These are phyloP conservation scores for Lycocorax pyrrhopterus DNA, from an alignment of 2,113 vertebrate genomes.

Conservation along the genomic window DNA sequence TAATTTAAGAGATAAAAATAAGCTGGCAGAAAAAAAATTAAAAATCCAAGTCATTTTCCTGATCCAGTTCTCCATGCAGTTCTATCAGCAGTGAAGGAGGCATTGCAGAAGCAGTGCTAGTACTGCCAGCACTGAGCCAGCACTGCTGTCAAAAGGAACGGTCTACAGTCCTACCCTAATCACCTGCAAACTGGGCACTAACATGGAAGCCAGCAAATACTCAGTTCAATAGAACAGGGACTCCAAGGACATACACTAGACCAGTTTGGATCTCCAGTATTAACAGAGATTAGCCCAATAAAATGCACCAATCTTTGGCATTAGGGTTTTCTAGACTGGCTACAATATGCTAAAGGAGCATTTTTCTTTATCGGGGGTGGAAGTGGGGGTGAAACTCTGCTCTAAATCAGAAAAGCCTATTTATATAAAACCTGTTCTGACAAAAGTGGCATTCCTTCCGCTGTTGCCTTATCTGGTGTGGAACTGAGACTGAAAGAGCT, in stretches of 20 bases:
- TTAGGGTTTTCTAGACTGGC: neutral
- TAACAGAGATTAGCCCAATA: neutral
- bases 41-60: neutral
- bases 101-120: neutral
- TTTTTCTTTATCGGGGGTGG: neutral
- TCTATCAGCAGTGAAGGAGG: neutral
- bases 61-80: neutral
- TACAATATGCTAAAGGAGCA: neutral
- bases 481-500: constrained; percentile 13
- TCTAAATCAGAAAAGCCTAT: constrained; percentile 30
- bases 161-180: neutral
- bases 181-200: neutral
- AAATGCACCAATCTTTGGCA: neutral
- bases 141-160: neutral
- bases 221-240: neutral
- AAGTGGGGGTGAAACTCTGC: neutral
- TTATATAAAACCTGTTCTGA: constrained; percentile 32
- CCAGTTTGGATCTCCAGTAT: neutral
- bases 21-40: neutral
- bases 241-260: neutral
- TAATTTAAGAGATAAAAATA: constrained; percentile 54
- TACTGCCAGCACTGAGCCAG: neutral
- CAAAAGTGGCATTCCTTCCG: constrained; percentile 12
- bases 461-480: neutral
- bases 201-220: neutral